These are phyloP conservation scores for Malachius bipustulatus DNA, from an alignment of 2,888 invertebrate genomes.

Conservation along the genomic window DNA sequence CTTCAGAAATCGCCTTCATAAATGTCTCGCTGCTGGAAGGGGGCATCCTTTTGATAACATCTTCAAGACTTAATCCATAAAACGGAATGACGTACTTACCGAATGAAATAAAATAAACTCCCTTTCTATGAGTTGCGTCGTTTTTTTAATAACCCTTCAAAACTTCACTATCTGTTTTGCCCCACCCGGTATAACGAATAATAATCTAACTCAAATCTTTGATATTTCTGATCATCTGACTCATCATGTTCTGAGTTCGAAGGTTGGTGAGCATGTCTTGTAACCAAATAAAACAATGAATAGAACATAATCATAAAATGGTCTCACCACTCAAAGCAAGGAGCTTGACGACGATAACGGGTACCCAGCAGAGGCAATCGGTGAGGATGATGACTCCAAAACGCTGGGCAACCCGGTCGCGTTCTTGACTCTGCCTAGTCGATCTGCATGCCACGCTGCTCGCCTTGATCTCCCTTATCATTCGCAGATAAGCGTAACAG, in stretches of 20 bases:
- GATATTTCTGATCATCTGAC: too few relatives aligned
- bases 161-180: background rate
- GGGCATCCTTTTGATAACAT: too few relatives aligned
- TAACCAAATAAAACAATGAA: background rate
- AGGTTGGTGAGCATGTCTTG: background rate
- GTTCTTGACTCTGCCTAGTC: conserved; percentile 45
- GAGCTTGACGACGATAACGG: conserved; percentile 45
- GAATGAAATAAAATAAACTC: too few relatives aligned
- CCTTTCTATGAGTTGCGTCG: too few relatives aligned
- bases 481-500: conserved; percentile 43
- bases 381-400: conserved; percentile 48
- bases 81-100: too few relatives aligned
- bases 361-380: conserved; percentile 50
- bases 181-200: too few relatives aligned
- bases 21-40: too few relatives aligned
- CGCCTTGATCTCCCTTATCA: conserved; percentile 45
- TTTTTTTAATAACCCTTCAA: background rate
- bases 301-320: background rate
- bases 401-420: conserved; percentile 43
- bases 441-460: conserved; percentile 46
- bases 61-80: too few relatives aligned
- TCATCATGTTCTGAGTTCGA: too few relatives aligned
- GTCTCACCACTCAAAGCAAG: conserved; percentile 42
- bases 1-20: too few relatives aligned
- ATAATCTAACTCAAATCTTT: too few relatives aligned